Evolutionary conservation across 2,113 vertebrate species (phyloP).

Genomic region (Psettodes erumei): DNA sequence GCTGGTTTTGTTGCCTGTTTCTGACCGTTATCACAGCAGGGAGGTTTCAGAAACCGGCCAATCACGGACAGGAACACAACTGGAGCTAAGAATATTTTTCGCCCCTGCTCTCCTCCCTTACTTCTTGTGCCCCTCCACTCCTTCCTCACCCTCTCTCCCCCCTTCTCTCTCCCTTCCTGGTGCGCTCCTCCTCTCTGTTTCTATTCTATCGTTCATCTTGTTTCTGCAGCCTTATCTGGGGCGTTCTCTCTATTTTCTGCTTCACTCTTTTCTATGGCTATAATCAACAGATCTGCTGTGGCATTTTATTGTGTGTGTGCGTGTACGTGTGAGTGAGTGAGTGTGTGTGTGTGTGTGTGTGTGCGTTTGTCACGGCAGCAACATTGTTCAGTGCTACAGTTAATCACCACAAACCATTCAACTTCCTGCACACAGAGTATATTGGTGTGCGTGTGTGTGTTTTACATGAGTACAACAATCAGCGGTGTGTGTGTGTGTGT

Average conservation of each 20-base stretch:
- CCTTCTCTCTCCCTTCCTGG: background rate
- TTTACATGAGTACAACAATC: conserved; percentile 3
- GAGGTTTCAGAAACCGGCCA: conserved; percentile 24
- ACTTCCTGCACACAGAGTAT: conserved; percentile 59
- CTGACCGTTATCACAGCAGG: conserved; percentile 9
- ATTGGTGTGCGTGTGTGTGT: conserved; percentile 19
- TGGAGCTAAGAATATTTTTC: background rate
- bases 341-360: conserved; percentile 40
- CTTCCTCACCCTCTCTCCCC: background rate
- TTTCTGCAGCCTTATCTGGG: conserved; percentile 53
- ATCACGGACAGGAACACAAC: conserved; percentile 17
- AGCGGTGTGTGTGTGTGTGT: conserved; percentile 8
- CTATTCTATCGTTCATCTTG: conserved; percentile 27
- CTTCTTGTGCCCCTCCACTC: background rate
- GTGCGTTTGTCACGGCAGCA: conserved; percentile 29
- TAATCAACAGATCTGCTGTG: conserved; percentile 65
- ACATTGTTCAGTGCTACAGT: conserved; percentile 56
- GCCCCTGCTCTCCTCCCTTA: background rate
- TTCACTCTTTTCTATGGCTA: conserved; percentile 54
- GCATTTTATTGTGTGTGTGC: conserved; percentile 45
- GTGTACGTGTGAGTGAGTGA: conserved; percentile 28
- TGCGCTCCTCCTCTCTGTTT: background rate
- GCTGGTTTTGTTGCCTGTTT: background rate
- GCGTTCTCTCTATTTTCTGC: conserved; percentile 70
- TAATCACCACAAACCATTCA: conserved; percentile 61